Evolutionary conservation across 2,113 vertebrate species (phyloP), one percentile per base, ranked within the genome.

Genomic region (Lagopus leucura): DNA sequence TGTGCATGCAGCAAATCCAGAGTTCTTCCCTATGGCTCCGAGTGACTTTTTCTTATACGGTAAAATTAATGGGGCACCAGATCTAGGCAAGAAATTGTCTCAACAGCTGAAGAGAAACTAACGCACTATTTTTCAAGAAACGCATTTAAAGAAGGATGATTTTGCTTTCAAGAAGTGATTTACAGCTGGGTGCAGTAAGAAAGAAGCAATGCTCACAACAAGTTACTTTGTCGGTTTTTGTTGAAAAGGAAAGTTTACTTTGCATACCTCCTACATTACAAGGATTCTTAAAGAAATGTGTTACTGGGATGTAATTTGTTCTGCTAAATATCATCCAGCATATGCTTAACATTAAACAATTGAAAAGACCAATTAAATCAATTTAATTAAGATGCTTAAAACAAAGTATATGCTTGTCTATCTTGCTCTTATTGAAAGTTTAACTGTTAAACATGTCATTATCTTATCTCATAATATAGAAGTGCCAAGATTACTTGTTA

Each of bases 181-280:
- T 97, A 97, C 91, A 86, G 78, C 83, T 92, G 65, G 60, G 73
- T 92, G n/a, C 67, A 96, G 90, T 82, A 95, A 89, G 63, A 92
- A 95, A 86, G 94, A 96, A 80, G 79, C 94, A 95, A 88, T 43
- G 83, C 73, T 95, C 73, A 94, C 64, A 50, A 73, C 84, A 95
- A 92, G 71, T 95, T 92, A 90, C 78, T 92, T 96, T 91, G 78
- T 86, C 94, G 82, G 92, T 97, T 96, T 93, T 82, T 95, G 95
- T 92, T 84, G 70, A 88, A 96, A 97, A 97, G 71, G 76, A 96
- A 97, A 97, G 73, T 48, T 94, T 96, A 63, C 93, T 97, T 97
- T 86, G 40, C 76, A 72, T 65, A 82, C 67, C 76, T 92, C 66
- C 82, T 73, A 45, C 70, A 72, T 73, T 86, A 92, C 90, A 81